Evolutionary conservation across 2,888 invertebrate species (phyloP), one percentile per base, ranked within the genome.

Genomic region (Leptinotarsa haldemani): DNA sequence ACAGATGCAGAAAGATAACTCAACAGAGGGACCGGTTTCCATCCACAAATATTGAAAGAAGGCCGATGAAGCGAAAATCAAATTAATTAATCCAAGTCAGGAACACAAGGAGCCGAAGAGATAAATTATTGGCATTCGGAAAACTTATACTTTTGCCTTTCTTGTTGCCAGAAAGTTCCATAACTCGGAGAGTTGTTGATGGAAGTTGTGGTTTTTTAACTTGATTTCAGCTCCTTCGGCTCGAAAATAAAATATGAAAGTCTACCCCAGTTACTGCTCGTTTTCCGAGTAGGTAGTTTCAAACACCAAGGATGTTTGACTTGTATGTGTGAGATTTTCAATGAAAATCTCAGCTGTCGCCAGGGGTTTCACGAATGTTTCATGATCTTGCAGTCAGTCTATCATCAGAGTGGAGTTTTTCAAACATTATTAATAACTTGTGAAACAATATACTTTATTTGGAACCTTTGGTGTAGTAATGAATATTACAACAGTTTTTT

Each of bases 61-160:
- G 61, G 61, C 61, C 61, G 61, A 61, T 61, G 61, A 40, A 50
- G 70, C 69, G 73, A 76, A 78, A 77, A 80, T 80, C 77, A 77
- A 81, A 80, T 80, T 81, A 80, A 81, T 80, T 81, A 80, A 81
- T 80, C 80, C 77, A 77, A 80, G 81, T 81, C 81, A 80, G 74
- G 80, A 81, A 80, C 81, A 81, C 78, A 78, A 79, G 73, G 76
- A 71, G 73, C 70, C 76, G 76, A 77, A 76, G 77, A 80, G 79
- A 81, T 81, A 81, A 81, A 81, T 81, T 79, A 68, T 52, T 61
- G 68, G 72, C 68, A 58, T 69, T 47, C 48, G 69, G 66, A 66
- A 73, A 73, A 73, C 69, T 70, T 61, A 66, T 61, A 61, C 63
- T 73, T 69, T 69, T 70, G 69, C 66, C 69, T 65, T 73, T 73